Evolutionary conservation across 1,140 invertebrate species (phyloP).

Genomic region (Drosophila erecta): DNA sequence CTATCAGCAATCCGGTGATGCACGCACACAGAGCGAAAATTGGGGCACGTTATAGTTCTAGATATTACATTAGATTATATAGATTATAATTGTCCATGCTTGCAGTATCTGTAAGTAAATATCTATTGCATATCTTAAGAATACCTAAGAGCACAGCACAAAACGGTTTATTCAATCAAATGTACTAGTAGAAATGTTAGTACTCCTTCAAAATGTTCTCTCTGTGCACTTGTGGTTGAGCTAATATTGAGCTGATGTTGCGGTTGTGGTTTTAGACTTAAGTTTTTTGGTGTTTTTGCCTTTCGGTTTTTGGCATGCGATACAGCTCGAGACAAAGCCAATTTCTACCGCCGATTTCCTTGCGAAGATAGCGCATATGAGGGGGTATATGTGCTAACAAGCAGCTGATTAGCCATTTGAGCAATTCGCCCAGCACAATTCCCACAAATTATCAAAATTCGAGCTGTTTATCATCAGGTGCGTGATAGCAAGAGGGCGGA

Average conservation of each 20-base stretch:
- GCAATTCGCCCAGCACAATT: slow-evolving; percentile 31
- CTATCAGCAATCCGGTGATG: slow-evolving; percentile 33
- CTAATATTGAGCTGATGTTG: slow-evolving; percentile 26
- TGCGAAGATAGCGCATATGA: background rate
- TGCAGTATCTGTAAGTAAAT: no score
- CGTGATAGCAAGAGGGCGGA: background rate
- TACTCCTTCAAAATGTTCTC: background rate
- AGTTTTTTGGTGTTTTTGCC: background rate
- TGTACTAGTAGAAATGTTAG: background rate
- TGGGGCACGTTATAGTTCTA: background rate
- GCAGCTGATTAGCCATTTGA: slow-evolving; percentile 33
- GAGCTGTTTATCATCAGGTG: slow-evolving; percentile 31
- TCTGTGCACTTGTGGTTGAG: slow-evolving; percentile 13
- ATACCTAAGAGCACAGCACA: no score
- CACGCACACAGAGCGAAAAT: slow-evolving; percentile 21
- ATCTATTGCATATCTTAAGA: no score
- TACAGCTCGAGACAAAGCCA: slow-evolving; percentile 14
- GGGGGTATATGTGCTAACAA: background rate
- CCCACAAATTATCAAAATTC: slow-evolving; percentile 38
- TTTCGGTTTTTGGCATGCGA: slow-evolving; percentile 37
- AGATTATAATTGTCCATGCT: no score
- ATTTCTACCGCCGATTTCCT: background rate
- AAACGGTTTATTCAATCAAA: no score
- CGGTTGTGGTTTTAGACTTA: slow-evolving; percentile 20
- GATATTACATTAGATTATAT: no score